Evolutionary conservation across 2,113 vertebrate genomes (phyloP).

Genomic region (Ctenodactylus gundi): DNA sequence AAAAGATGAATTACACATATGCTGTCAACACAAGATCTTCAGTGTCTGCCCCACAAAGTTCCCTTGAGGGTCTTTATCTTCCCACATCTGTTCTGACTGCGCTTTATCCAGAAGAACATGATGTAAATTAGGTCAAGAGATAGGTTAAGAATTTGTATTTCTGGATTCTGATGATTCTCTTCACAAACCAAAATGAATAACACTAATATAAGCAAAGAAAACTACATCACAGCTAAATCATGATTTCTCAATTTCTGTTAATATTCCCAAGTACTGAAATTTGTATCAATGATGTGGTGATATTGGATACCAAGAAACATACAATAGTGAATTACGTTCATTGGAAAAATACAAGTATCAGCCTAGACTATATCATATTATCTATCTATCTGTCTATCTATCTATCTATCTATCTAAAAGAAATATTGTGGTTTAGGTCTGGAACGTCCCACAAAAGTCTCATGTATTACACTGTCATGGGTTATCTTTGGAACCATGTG

Average conservation of each 20-base stretch:
- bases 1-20: not conserved
- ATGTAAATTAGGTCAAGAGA: not conserved
- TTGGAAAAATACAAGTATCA: too few relatives aligned
- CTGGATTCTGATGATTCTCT: not conserved
- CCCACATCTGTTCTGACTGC: not conserved
- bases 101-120: not conserved
- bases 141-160: not conserved
- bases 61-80: not conserved
- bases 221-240: not conserved
- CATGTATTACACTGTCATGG: too few relatives aligned
- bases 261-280: slow-evolving; percentile 50
- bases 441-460: too few relatives aligned
- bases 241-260: not conserved
- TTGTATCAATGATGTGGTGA: not conserved
- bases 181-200: not conserved
- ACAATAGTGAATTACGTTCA: not conserved
- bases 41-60: not conserved
- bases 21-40: slow-evolving; percentile 11
- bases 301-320: not conserved
- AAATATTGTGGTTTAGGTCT: too few relatives aligned
- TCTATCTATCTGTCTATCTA: not conserved
- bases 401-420: too few relatives aligned
- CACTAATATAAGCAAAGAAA: not conserved
- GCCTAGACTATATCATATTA: too few relatives aligned
- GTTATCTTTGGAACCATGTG: too few relatives aligned